phyloP scores from a whole-genome alignment of 2,888 invertebrate species.

The Volucella bombylans region DNA sequence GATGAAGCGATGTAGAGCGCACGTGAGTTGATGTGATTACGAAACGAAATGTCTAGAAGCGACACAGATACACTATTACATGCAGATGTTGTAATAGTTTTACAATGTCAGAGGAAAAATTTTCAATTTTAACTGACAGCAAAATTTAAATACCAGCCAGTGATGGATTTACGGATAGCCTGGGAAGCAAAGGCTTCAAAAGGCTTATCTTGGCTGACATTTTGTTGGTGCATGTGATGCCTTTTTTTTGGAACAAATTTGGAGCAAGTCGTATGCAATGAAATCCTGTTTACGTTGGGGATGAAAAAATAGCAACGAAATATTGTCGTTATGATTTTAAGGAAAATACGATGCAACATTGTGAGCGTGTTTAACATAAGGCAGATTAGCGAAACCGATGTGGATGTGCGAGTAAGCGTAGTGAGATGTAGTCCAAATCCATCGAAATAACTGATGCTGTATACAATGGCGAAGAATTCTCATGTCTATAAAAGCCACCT shows the following conservation, averaged over 20 bases:
- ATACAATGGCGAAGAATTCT: too few relatives aligned
- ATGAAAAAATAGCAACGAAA: neutral
- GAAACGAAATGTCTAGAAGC: conserved; percentile 26
- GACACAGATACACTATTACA: conserved; percentile 54
- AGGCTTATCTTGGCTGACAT: conserved; percentile 6
- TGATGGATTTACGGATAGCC: neutral
- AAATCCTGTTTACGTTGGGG: neutral
- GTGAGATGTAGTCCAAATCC: neutral
- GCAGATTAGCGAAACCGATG: neutral
- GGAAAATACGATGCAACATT: neutral
- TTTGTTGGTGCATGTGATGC: neutral
- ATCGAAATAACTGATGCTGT: neutral
- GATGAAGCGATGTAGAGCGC: neutral
- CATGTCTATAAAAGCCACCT: too few relatives aligned
- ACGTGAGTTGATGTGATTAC: neutral
- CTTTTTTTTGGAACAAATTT: neutral
- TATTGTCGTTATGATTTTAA: neutral
- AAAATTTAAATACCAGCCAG: conserved; percentile 29
- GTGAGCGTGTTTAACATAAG: neutral
- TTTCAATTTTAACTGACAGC: conserved; percentile 56
- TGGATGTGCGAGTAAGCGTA: neutral
- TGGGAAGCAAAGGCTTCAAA: neutral
- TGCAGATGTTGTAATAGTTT: conserved; percentile 59
- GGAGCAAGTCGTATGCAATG: neutral
- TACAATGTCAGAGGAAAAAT: conserved; percentile 51